These are phyloP conservation scores for Mormoops blainvillei DNA, from an alignment of 2,113 vertebrate species.

Conservation along the genomic window DNA sequence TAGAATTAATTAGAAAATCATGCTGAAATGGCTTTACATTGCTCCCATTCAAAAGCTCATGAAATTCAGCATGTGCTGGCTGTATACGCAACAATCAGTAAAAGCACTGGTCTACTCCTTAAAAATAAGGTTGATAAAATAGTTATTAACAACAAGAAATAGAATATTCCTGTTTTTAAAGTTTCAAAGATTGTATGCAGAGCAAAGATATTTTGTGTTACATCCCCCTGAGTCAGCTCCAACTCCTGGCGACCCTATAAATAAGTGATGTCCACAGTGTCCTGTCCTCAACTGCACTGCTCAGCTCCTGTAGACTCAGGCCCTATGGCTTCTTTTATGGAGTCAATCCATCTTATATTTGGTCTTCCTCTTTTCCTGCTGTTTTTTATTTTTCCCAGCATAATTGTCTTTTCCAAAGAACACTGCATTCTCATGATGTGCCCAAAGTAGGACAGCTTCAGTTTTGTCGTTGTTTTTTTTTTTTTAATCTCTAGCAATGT, in stretches of 20 bases:
- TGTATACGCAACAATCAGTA: not conserved
- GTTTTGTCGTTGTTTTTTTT: too few species aligned
- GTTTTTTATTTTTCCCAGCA: not conserved
- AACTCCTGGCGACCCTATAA: not conserved
- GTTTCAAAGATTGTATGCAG: not conserved
- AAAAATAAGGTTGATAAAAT: not conserved
- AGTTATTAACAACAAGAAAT: not conserved
- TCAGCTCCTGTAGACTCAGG: too few species aligned
- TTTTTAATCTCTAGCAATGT: not conserved
- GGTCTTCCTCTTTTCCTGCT: not conserved
- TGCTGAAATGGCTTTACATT: not conserved
- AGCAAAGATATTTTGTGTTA: not conserved
- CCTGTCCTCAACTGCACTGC: too few species aligned
- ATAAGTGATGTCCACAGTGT: too few species aligned
- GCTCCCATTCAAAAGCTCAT: not conserved
- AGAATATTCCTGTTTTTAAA: constrained; percentile 26
- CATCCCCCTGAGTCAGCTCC: not conserved
- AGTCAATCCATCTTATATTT: not conserved
- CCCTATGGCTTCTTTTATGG: not conserved
- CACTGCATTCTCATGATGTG: not conserved
- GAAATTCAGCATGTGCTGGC: not conserved
- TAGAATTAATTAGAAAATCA: constrained; percentile 1
- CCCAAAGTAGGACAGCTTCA: not conserved
- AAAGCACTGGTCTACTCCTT: not conserved
- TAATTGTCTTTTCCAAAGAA: not conserved